Conservation (phyloP, 2,797 vertebrate genomes). For the Sebastes paucispinis region DNA sequence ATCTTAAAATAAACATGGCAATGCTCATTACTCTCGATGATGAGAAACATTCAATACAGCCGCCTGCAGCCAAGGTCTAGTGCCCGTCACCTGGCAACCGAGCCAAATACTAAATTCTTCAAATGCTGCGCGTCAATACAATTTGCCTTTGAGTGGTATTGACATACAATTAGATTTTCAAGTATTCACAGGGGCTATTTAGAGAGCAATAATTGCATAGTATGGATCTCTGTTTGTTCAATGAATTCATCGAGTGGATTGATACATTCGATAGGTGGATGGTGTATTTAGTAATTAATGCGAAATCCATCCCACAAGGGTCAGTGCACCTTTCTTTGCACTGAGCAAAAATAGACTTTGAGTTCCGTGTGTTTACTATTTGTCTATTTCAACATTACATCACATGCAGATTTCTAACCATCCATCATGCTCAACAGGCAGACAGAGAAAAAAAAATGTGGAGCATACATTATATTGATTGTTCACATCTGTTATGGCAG, state of each 20-base stretch:
- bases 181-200: constrained; percentile 76
- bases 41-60: constrained; percentile 38
- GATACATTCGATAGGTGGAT: constrained; percentile 48
- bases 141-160: constrained; percentile 67
- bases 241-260: constrained; percentile 66
- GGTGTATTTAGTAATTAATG: constrained; percentile 60
- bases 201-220: constrained; percentile 74
- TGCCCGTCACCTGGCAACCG: constrained; percentile 66
- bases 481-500: constrained; percentile 34
- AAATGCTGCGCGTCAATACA: constrained; percentile 64
- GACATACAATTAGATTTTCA: constrained; percentile 75
- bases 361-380: neutral
- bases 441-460: neutral
- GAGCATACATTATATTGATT: constrained; percentile 22
- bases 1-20: constrained; percentile 11
- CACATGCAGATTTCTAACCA: constrained; percentile 10
- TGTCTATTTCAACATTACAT: neutral
- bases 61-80: constrained; percentile 49
- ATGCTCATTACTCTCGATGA: constrained; percentile 23
- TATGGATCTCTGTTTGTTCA: constrained; percentile 73
- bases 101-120: constrained; percentile 64
- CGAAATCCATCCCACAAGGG: constrained; percentile 24
- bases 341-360: neutral
- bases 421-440: neutral
- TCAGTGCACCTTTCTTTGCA: neutral